Evolutionary conservation across 2,888 invertebrate genomes (phyloP).

Genomic region (Trachelus stipa): DNA sequence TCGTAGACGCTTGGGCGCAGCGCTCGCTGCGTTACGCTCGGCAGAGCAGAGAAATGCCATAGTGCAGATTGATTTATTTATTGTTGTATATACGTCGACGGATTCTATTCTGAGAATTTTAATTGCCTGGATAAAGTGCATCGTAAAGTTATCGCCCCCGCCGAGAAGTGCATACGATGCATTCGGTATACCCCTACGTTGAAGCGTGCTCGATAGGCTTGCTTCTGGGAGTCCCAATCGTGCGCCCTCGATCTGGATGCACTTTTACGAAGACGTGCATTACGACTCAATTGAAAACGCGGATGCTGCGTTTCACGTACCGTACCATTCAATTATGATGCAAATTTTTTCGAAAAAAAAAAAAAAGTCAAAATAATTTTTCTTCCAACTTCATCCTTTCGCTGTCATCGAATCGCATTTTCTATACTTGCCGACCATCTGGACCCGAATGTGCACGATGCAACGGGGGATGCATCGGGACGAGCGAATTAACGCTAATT

Average conservation of each 20-base stretch:
- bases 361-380: too few relatives aligned
- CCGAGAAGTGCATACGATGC: not conserved
- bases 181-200: too few relatives aligned
- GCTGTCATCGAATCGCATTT: not conserved
- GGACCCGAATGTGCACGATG: not conserved
- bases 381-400: too few relatives aligned
- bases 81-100: constrained; percentile 30
- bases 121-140: constrained; percentile 28
- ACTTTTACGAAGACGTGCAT: not conserved
- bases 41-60: constrained; percentile 45
- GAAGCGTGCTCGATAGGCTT: not conserved
- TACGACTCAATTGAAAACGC: not conserved
- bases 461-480: not conserved
- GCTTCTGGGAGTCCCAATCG: not conserved
- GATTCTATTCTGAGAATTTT: constrained; percentile 35
- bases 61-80: constrained; percentile 52
- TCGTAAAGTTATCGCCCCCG: constrained; percentile 14
- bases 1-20: not conserved
- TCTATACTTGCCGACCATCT: not conserved
- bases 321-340: too few relatives aligned
- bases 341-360: too few relatives aligned
- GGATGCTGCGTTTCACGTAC: too few relatives aligned
- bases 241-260: not conserved
- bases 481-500: constrained; percentile 30
- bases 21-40: constrained; percentile 38